These are phyloP conservation scores for Pocillopora meandrina DNA, from an alignment of 92 coral and sea anemone species.

Conservation along the genomic window DNA sequence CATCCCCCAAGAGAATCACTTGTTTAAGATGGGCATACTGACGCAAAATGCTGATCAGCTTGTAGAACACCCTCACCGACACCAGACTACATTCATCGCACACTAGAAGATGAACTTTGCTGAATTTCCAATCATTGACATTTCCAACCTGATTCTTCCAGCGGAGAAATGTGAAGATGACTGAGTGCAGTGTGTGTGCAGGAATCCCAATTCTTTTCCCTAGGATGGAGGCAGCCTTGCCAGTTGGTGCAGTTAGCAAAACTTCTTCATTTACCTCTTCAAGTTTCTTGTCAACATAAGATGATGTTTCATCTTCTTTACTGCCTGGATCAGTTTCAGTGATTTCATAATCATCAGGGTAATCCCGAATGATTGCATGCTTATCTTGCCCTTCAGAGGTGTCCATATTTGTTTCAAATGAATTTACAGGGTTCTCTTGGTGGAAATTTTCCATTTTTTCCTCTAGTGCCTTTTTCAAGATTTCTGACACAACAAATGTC, in stretches of 20 bases:
- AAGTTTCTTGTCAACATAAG: background rate
- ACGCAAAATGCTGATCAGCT: constrained; percentile 21
- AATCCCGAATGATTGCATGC: background rate
- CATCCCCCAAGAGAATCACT: constrained; percentile 51
- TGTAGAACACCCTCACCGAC: constrained; percentile 47
- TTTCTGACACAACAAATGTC: constrained; percentile 51
- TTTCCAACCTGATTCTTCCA: background rate
- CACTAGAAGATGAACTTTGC: constrained; percentile 40
- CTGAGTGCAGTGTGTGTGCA: constrained; percentile 52
- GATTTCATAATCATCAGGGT: background rate
- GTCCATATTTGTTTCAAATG: background rate
- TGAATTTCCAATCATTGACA: constrained; percentile 42
- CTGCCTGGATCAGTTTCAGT: background rate
- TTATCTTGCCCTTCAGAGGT: background rate
- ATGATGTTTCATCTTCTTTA: background rate
- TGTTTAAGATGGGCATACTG: constrained; percentile 32
- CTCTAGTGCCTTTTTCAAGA: constrained; percentile 9
- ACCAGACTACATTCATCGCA: constrained; percentile 64
- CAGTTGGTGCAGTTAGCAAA: constrained; percentile 67
- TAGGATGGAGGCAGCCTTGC: constrained; percentile 63
- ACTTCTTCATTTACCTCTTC: constrained; percentile 23
- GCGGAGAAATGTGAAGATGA: constrained; percentile 44
- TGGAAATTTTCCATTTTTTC: background rate
- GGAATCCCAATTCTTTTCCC: constrained; percentile 42
- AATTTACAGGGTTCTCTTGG: background rate